These are phyloP conservation scores for Polydrusus cervinus DNA, from an alignment of 2,888 invertebrate genomes.

Conservation along the genomic window DNA sequence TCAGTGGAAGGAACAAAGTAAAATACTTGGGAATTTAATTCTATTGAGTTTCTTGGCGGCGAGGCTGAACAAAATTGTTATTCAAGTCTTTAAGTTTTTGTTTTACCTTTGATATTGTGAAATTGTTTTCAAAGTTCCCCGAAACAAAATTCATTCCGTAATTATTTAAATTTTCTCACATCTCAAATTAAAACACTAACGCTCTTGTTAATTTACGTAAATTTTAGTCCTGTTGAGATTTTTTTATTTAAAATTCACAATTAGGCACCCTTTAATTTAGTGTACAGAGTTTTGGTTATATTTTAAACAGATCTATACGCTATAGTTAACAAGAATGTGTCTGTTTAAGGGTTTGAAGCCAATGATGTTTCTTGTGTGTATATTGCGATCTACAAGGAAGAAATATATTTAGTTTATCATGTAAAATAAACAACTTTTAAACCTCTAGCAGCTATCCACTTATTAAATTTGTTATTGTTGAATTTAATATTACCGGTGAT, in stretches of 20 bases:
- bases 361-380: too few relatives aligned
- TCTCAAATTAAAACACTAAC: neutral
- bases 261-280: too few relatives aligned
- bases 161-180: neutral
- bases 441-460: too few relatives aligned
- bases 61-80: slow-evolving; percentile 2
- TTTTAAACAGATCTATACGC: too few relatives aligned
- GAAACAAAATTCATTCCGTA: neutral
- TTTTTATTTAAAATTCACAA: neutral
- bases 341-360: too few relatives aligned
- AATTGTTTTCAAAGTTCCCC: slow-evolving; percentile 2
- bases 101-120: slow-evolving; percentile 2
- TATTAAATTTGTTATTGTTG: too few relatives aligned
- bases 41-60: slow-evolving; percentile 2
- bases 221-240: neutral
- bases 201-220: neutral
- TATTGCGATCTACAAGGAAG: too few relatives aligned
- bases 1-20: neutral
- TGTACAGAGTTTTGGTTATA: too few relatives aligned
- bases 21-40: slow-evolving; percentile 3
- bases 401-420: too few relatives aligned
- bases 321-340: too few relatives aligned
- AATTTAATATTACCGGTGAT: too few relatives aligned
- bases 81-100: slow-evolving; percentile 2
- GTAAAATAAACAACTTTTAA: too few relatives aligned